A percentile compares a stretch with the other conserved stretches of the same genome.
Evolutionary conservation across 1,140 invertebrate species (phyloP).

Genomic region (Goniozus legneri): DNA sequence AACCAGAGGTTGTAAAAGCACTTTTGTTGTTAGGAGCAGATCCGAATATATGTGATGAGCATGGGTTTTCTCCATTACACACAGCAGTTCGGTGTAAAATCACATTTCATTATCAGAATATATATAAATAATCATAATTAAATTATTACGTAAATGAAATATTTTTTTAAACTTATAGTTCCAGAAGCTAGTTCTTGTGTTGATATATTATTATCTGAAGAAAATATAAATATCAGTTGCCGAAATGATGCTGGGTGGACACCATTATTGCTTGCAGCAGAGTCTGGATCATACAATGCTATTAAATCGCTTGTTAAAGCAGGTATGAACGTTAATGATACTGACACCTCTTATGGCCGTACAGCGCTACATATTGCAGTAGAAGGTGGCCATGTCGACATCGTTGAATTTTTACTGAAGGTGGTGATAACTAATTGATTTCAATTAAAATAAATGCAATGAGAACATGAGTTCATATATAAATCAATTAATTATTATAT

Average conservation of each 20-base stretch:
- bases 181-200: slow-evolving; percentile 27
- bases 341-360: slow-evolving; percentile 55
- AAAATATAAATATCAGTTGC: slow-evolving; percentile 24
- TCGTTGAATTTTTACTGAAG: slow-evolving; percentile 55
- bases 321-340: slow-evolving; percentile 52
- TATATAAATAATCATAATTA: background rate
- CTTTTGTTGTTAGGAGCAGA: slow-evolving; percentile 51
- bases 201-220: slow-evolving; percentile 25
- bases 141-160: no score
- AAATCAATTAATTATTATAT: slow-evolving; percentile 3
- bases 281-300: slow-evolving; percentile 51
- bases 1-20: slow-evolving; percentile 40
- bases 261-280: slow-evolving; percentile 54
- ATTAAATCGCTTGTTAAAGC: slow-evolving; percentile 50
- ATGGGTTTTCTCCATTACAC: slow-evolving; percentile 55
- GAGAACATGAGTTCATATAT: background rate
- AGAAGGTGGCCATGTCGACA: slow-evolving; percentile 45
- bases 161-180: slow-evolving; percentile 12
- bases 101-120: slow-evolving; percentile 38
- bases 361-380: slow-evolving; percentile 60
- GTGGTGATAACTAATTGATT: slow-evolving; percentile 24
- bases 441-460: no score
- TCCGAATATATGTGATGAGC: slow-evolving; percentile 50
- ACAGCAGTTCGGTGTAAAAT: slow-evolving; percentile 48
- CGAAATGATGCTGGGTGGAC: slow-evolving; percentile 49